Conservation (phyloP, 2,113 vertebrate genomes). For the Vulpes lagopus region DNA sequence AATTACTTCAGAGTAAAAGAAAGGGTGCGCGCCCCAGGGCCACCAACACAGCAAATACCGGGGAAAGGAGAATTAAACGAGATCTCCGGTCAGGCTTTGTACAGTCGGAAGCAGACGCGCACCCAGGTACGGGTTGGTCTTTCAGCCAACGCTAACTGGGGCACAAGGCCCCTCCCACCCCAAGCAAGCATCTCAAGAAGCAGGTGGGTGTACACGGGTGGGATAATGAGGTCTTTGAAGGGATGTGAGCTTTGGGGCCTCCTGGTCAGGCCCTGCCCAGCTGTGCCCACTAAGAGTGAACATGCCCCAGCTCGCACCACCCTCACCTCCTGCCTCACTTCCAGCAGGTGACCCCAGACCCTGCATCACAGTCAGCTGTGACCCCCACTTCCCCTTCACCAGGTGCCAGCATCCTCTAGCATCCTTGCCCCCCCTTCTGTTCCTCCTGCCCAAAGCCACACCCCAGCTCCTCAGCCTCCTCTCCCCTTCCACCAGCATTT, state of each 20-base stretch:
- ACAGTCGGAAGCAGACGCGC: no score
- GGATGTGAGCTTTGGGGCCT: neutral
- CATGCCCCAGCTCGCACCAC: neutral
- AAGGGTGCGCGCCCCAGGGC: neutral
- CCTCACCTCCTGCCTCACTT: neutral
- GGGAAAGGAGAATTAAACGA: neutral
- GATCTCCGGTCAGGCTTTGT: neutral
- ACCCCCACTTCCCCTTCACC: neutral
- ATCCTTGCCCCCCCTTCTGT: neutral
- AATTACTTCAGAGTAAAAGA: neutral
- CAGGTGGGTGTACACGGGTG: no score
- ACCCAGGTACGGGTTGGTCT: neutral
- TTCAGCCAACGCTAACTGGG: neutral
- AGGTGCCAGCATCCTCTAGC: neutral
- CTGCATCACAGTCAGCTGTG: neutral
- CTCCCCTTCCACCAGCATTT: neutral
- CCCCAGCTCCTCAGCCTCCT: neutral
- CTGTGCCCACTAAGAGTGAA: neutral
- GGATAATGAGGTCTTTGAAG: neutral
- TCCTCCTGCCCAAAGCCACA: neutral
- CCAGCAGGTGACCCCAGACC: neutral
- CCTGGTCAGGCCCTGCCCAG: neutral
- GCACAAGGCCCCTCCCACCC: neutral
- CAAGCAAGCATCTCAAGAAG: neutral
- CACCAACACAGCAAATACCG: neutral